phyloP scores from a whole-genome alignment of 37 sponge, comb jelly and placozoan genomes.

The Corticium candelabrum region DNA sequence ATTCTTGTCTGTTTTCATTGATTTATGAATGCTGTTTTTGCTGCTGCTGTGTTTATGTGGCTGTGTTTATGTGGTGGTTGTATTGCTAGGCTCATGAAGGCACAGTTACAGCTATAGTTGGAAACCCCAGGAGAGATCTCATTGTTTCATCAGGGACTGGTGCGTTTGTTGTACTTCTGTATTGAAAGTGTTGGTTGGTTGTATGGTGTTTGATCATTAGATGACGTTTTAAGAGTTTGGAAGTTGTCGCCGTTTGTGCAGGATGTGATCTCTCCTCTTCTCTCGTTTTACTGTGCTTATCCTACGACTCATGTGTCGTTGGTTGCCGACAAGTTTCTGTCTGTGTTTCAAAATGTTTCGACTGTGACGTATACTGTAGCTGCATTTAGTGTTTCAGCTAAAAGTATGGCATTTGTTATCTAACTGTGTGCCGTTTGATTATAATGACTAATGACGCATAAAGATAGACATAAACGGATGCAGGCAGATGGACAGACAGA shows the following conservation, averaged over 20 bases:
- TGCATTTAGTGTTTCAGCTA: not conserved
- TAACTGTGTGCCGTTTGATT: no score
- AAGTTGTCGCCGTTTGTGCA: not conserved
- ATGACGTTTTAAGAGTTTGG: not conserved
- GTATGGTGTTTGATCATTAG: not conserved
- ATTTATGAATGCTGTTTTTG: no score
- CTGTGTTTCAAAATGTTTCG: not conserved
- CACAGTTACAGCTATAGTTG: not conserved
- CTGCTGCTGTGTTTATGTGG: no score
- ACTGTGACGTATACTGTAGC: not conserved
- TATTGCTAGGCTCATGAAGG: slow-evolving; percentile 7
- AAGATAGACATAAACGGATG: no score
- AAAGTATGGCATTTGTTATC: not conserved
- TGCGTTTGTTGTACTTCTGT: no score
- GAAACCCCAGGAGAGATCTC: not conserved
- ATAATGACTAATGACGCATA: no score
- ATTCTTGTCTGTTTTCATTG: no score
- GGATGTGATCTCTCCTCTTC: not conserved
- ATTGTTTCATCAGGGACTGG: not conserved
- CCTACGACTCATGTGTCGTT: not conserved
- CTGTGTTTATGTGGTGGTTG: no score
- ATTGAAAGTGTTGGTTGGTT: not conserved
- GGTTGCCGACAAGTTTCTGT: not conserved
- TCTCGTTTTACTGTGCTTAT: not conserved
- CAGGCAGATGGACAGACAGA: no score